Evolutionary conservation across 1,140 invertebrate species (phyloP), one percentile per base, ranked within the genome.

Genomic region (Coptotermes formosanus): DNA sequence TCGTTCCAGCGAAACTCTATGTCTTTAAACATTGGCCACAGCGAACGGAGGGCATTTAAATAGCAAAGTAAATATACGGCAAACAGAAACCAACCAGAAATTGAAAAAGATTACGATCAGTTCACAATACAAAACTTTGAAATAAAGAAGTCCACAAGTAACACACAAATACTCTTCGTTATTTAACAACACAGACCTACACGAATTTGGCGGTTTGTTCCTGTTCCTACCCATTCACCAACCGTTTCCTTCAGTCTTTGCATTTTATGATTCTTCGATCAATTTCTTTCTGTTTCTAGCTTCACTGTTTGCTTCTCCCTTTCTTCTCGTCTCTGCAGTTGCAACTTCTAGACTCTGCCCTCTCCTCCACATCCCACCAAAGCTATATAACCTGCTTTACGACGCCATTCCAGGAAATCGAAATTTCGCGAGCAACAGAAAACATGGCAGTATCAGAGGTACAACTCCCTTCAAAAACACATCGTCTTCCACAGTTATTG

Each of bases 391-490:
- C 64, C 85, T 85, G 82, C 85, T 85, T 85, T 85, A 85, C 85
- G 85, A 85, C 30, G 85, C 64, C 85, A 85, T 85, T 85, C 85
- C 85, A 82, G 85, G 85, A 85, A 85, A 85, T 85, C 85, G 85
- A 85, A 85, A 85, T 85, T 85, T 85, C 85, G 85, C 85, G 59
- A 75, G 85, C 85, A 85, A 81, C 85, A 85, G 59, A 85, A 85
- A 85, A 85, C 85, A 85, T 82, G 85, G 85, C 85, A 85, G 85
- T 75, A 75, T 75, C 64, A 83, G 32, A 44, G 82, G 82, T 83
- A 83, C 82, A 83, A 44, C 64, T 83, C 43, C 82, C 48, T 44
- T 83, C 82, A 44, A 83, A 83, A 83, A 83, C 82, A 83, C 82
- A 75, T 75, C 19, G 64, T 8, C 64, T n/a, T 75, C 64, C n/a